phyloP scores from a whole-genome alignment of 2,797 vertebrate species.

The Xiphorhynchus erythropygius region DNA sequence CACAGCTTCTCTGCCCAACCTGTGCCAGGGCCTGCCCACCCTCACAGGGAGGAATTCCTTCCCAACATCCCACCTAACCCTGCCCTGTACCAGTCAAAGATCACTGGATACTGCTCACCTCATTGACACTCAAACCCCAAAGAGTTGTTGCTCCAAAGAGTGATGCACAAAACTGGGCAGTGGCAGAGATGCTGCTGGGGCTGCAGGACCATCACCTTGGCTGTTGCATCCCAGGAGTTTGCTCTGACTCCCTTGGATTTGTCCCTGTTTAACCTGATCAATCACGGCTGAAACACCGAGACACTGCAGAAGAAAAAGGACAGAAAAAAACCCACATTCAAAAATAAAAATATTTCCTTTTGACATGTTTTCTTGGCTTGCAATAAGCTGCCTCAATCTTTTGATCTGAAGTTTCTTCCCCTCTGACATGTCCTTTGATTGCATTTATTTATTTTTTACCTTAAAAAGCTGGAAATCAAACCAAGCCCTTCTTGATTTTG shows the following conservation, averaged over 20 bases:
- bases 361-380: not conserved
- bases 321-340: not conserved
- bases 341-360: not conserved
- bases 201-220: not conserved
- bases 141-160: not conserved
- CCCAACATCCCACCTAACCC: not conserved
- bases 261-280: not conserved
- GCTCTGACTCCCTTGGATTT: accelerated
- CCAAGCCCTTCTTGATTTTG: constrained; percentile 11
- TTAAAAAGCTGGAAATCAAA: constrained; percentile 33
- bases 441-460: not conserved
- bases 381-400: not conserved
- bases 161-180: not conserved
- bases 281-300: not conserved
- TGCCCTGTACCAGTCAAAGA: not conserved
- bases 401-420: constrained; percentile 15
- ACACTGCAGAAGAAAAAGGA: not conserved
- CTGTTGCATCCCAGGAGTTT: not conserved
- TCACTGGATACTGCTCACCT: not conserved
- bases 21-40: not conserved
- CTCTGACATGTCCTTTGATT: not conserved
- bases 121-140: accelerated
- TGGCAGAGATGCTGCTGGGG: not conserved
- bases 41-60: not conserved
- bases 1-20: not conserved